Conservation (phyloP, 2,888 invertebrate genomes). For the Lingula anatina region DNA sequence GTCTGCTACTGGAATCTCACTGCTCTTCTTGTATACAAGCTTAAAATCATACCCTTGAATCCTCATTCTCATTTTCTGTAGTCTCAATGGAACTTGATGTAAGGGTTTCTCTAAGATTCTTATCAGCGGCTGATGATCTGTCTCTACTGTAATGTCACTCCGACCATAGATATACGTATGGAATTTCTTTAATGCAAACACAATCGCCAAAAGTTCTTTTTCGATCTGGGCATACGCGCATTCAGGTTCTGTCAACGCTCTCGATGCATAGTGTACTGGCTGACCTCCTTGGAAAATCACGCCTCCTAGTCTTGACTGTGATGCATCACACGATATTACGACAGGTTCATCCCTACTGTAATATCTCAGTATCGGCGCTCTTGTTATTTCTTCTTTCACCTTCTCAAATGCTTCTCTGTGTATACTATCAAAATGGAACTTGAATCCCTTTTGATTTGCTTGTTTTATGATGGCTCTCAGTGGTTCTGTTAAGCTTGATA, state of each 20-base stretch:
- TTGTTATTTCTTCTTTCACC: constrained; percentile 4
- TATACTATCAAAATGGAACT: constrained; percentile 5
- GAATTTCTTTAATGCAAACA: constrained; percentile 7
- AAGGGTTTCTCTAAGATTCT: constrained; percentile 10
- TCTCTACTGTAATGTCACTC: constrained; percentile 9
- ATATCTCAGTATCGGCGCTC: constrained; percentile 4
- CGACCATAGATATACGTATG: constrained; percentile 9
- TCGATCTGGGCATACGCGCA: constrained; percentile 10
- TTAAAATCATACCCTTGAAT: constrained; percentile 11
- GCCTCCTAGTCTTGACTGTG: constrained; percentile 5
- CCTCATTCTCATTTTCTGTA: constrained; percentile 10
- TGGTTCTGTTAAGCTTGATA: constrained; percentile 7
- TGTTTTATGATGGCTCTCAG: constrained; percentile 6
- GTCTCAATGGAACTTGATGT: constrained; percentile 7
- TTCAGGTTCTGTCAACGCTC: constrained; percentile 6
- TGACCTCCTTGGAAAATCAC: constrained; percentile 1
- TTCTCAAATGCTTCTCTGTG: constrained; percentile 6
- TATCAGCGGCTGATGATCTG: constrained; percentile 11
- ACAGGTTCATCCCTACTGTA: neutral
- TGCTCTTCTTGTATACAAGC: constrained; percentile 7
- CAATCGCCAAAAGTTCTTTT: constrained; percentile 10
- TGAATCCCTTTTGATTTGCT: constrained; percentile 1
- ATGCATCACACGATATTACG: constrained; percentile 2
- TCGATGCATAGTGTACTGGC: constrained; percentile 6
- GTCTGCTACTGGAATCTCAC: constrained; percentile 12